Evolutionary conservation across 2,113 vertebrate genomes (phyloP), one percentile per base, ranked within the genome.

Genomic region (Petrocephalus microphthalmus): DNA sequence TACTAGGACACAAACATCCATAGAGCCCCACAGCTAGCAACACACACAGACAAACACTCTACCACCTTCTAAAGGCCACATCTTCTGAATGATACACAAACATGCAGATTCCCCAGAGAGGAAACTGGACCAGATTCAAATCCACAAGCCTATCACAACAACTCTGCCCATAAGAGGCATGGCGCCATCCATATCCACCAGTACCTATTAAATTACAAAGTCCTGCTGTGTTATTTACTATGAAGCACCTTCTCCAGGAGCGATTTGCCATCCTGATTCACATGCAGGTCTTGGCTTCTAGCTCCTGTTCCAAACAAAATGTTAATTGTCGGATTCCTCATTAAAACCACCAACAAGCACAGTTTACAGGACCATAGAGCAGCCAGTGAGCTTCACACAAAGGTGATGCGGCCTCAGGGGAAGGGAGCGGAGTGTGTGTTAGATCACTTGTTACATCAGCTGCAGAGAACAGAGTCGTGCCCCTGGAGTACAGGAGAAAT

Each of bases 301-400:
- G n/a, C 10, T 11, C 51, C 15, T 22, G 78, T 13, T 22, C 74
- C 37, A 88, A 84, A 64, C 81, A 7, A 57, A 15, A 25, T 0
- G 42, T 42, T 56, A 57, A 54, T 88, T 20, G 82, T 22, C 52
- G 56, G 13, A 60, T 88, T 54, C 52, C 78, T 83, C 81, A 88
- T 88, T 88, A 88, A 88, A 84, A 88, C 56, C 49, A 13, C 54
- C 57, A 10, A 88, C 87, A 56, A 84, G 78, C 13, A 52, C 49
- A 49, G 52, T 56, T 88, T 81, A 88, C 83, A 88, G 53, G 87
- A 88, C 84, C 87, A 84, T 45, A 60, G 71, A 56, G 47, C 22
- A 84, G 82, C 45, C 10, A 10, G 82, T 0, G 5, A 49, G 42
- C 49, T 20, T 84, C 15, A 13, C 13, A 33, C 19, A 19, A 78